Conservation (phyloP, 1,140 invertebrate species). For the Aphaenogaster rudis region DNA sequence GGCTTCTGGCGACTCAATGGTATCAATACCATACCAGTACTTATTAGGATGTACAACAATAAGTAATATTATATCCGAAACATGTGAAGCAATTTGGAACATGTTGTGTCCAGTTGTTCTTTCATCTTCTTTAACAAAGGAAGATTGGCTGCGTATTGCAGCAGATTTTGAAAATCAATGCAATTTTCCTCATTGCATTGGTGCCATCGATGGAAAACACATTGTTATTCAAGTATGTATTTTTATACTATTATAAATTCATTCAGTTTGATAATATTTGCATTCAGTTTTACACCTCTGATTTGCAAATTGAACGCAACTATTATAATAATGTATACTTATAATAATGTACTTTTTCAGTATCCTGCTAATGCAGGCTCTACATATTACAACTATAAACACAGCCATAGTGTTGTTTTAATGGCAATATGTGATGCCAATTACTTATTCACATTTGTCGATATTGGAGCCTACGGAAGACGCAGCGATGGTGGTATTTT, state of each 20-base stretch:
- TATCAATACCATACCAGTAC: slow-evolving; percentile 19
- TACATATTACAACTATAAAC: slow-evolving; percentile 46
- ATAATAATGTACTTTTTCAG: slow-evolving; percentile 28
- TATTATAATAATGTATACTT: not conserved
- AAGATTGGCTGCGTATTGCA: slow-evolving; percentile 1
- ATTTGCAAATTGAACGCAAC: not conserved
- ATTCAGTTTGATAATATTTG: not conserved
- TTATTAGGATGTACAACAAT: slow-evolving; percentile 31
- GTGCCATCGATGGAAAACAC: slow-evolving; percentile 16
- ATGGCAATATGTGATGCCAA: slow-evolving; percentile 51
- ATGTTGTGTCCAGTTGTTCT: not conserved
- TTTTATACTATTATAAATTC: not conserved
- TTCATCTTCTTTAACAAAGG: not conserved
- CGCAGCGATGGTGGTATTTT: slow-evolving; percentile 14
- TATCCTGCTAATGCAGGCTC: slow-evolving; percentile 27
- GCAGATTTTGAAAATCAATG: slow-evolving; percentile 11
- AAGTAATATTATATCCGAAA: slow-evolving; percentile 20
- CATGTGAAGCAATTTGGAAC: slow-evolving; percentile 22
- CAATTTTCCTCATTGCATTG: slow-evolving; percentile 15
- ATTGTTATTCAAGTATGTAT: slow-evolving; percentile 18
- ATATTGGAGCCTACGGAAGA: slow-evolving; percentile 23
- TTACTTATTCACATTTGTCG: slow-evolving; percentile 14
- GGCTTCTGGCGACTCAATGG: slow-evolving; percentile 25
- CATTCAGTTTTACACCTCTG: not conserved
- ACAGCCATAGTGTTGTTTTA: slow-evolving; percentile 47